phyloP scores from a whole-genome alignment of 2,888 invertebrate species.

The Drosophila sordidula region DNA sequence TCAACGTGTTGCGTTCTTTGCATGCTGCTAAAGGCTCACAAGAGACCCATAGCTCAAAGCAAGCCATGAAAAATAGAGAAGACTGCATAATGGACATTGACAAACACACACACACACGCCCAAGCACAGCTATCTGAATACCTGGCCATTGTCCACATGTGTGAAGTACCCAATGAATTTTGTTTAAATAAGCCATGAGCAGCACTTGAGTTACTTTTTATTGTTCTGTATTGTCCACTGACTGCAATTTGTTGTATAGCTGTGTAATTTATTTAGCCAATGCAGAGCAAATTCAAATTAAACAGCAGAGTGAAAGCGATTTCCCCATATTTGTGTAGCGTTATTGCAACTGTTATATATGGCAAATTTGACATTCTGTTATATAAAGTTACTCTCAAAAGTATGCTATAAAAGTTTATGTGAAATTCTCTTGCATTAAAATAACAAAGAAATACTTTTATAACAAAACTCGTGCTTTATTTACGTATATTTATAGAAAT shows the following conservation, averaged over 20 bases:
- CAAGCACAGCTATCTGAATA: not conserved
- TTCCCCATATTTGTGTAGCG: not conserved
- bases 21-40: constrained; percentile 27
- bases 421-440: too few relatives aligned
- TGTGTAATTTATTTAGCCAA: not conserved
- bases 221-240: not conserved
- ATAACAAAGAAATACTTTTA: too few relatives aligned
- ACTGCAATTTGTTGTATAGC: not conserved
- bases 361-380: too few relatives aligned
- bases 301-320: not conserved
- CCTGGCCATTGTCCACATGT: constrained; percentile 17
- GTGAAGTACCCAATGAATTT: constrained; percentile 18
- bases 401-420: too few relatives aligned
- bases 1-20: constrained; percentile 29
- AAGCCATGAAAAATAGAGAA: not conserved
- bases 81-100: not conserved
- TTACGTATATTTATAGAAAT: too few relatives aligned
- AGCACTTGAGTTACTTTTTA: not conserved
- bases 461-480: too few relatives aligned
- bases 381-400: not conserved
- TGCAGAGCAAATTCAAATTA: not conserved
- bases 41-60: not conserved
- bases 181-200: constrained; percentile 11
- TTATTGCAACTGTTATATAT: not conserved
- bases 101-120: not conserved